A percentile compares a stretch with the other conserved stretches of the same genome.
These are phyloP conservation scores for Shinisaurus crocodilurus DNA, from an alignment of 2,113 vertebrate species.

Conservation along the genomic window DNA sequence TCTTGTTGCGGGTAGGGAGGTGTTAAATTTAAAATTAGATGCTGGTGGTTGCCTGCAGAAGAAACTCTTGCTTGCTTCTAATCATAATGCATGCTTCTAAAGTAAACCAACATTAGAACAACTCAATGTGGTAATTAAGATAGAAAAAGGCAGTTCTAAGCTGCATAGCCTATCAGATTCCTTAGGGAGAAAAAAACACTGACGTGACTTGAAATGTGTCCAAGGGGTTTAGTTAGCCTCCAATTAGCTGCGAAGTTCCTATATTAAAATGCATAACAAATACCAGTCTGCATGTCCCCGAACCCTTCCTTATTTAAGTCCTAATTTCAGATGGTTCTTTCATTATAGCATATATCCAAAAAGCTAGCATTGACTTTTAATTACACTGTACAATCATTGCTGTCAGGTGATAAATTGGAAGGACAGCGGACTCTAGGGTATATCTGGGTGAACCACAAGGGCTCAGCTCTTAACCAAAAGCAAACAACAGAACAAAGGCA, in stretches of 20 bases:
- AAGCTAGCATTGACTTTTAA: conserved; percentile 85
- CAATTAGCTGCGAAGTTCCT: conserved; percentile 86
- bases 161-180: conserved; percentile 72
- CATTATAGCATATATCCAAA: conserved; percentile 74
- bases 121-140: conserved; percentile 86
- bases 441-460: conserved; percentile 53
- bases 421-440: conserved; percentile 67
- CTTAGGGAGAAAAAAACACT: conserved; percentile 74
- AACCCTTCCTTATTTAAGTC: conserved; percentile 84
- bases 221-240: conserved; percentile 83
- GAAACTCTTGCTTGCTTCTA: conserved; percentile 62
- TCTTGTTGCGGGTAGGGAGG: conserved; percentile 42
- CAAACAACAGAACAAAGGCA: conserved; percentile 73
- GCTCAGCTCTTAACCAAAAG: conserved; percentile 67
- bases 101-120: conserved; percentile 73
- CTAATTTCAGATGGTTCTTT: conserved; percentile 84
- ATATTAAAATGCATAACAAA: conserved; percentile 84
- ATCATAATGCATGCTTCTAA: conserved; percentile 67
- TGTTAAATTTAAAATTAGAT: conserved; percentile 61
- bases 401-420: conserved; percentile 73
- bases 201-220: conserved; percentile 78
- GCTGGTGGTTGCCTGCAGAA: conserved; percentile 36
- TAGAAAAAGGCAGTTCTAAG: conserved; percentile 77
- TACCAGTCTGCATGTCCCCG: conserved; percentile 74
- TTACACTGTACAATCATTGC: conserved; percentile 75